These are phyloP conservation scores for Phylloscopus trochiloides DNA, from an alignment of 2,113 vertebrate genomes.

Conservation along the genomic window DNA sequence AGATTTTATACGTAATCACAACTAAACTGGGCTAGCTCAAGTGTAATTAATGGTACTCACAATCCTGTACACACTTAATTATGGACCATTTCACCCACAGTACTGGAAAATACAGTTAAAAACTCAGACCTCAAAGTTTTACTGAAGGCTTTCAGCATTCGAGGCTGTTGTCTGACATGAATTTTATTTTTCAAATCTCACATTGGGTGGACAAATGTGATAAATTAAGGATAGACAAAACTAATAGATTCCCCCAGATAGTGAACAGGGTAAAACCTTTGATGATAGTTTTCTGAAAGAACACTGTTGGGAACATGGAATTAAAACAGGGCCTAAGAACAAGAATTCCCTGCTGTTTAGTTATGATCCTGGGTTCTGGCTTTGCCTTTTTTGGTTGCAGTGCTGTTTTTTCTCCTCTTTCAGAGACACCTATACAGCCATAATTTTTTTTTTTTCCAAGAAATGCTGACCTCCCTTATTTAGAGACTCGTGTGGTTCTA, in stretches of 20 bases:
- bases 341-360: background rate
- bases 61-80: background rate
- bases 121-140: background rate
- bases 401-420: background rate
- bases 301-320: background rate
- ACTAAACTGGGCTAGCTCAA: background rate
- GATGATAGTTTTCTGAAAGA: background rate
- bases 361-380: background rate
- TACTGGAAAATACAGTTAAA: background rate
- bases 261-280: background rate
- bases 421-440: background rate
- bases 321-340: background rate
- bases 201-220: background rate
- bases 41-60: conserved; percentile 45
- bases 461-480: background rate
- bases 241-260: background rate
- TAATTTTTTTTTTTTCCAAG: background rate
- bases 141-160: background rate
- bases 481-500: background rate
- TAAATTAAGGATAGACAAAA: background rate
- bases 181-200: background rate
- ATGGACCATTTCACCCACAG: background rate
- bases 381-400: background rate
- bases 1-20: background rate
- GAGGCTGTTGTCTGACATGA: background rate